Conservation (phyloP, 2,113 vertebrate species). For the Petrocephalus microphthalmus region DNA sequence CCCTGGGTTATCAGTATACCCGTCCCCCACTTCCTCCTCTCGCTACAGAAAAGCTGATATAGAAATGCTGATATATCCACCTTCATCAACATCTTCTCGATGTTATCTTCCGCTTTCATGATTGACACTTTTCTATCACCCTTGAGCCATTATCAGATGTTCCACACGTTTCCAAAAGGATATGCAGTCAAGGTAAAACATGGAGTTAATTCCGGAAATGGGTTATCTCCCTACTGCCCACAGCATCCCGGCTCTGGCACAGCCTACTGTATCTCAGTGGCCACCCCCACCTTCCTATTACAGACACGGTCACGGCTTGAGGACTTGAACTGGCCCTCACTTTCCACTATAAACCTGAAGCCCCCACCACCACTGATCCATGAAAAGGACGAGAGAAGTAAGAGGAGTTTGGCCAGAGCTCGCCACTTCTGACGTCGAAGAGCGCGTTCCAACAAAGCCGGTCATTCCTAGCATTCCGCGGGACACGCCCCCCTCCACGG, state of each 20-base stretch:
- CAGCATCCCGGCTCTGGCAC: slow-evolving; percentile 34
- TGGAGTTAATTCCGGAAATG: slow-evolving; percentile 57
- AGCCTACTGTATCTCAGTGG: slow-evolving; percentile 25
- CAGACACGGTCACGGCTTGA: neutral
- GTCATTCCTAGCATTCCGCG: slow-evolving; percentile 17
- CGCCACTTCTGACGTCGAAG: neutral
- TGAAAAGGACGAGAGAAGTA: neutral
- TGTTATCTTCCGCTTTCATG: slow-evolving; percentile 40
- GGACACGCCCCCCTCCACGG: neutral
- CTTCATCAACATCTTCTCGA: slow-evolving; percentile 11
- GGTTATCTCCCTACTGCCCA: slow-evolving; percentile 33
- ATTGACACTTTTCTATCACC: slow-evolving; percentile 55
- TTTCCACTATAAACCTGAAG: neutral
- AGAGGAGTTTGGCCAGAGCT: neutral
- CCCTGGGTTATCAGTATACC: neutral
- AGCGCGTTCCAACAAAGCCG: neutral
- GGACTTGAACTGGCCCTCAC: neutral
- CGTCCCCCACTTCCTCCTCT: neutral
- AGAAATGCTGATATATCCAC: slow-evolving; percentile 1
- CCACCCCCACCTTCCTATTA: neutral
- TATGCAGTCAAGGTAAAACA: slow-evolving; percentile 41
- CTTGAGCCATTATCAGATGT: slow-evolving; percentile 39
- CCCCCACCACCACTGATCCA: neutral
- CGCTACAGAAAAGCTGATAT: neutral
- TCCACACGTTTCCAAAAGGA: slow-evolving; percentile 48